Percentiles rank a stretch among this genome's conserved stretches.
Conservation (phyloP, 2,888 invertebrate species). For the Doris montereyensis region DNA sequence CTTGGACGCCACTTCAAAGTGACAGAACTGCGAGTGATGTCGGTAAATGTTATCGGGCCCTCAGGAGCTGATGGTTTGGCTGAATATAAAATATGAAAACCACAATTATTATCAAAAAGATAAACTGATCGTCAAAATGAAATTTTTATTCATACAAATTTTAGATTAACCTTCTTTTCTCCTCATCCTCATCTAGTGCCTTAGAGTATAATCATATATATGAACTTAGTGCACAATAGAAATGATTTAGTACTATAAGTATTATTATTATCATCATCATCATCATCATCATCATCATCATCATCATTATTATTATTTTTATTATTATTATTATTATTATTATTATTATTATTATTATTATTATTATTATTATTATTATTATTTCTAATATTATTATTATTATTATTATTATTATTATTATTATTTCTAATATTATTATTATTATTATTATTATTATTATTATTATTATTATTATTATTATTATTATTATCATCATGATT, state of each 20-base stretch:
- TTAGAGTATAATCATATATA: no score
- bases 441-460: background rate
- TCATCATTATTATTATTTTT: background rate
- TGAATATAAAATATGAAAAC: no score
- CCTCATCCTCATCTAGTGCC: no score
- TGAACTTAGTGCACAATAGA: no score
- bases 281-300: background rate
- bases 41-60: constrained; percentile 63
- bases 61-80: constrained; percentile 62
- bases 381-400: background rate
- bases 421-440: background rate
- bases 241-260: no score
- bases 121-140: no score
- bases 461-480: background rate
- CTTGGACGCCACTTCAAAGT: constrained; percentile 78
- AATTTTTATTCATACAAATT: no score
- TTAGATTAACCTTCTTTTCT: no score
- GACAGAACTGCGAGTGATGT: constrained; percentile 60
- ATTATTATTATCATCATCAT: background rate
- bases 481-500: background rate
- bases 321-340: background rate
- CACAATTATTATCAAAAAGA: no score
- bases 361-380: background rate
- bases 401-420: background rate
- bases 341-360: background rate